Base-by-base conservation (phyloP, 2,797 vertebrate species). In the Molossus molossus region DNA sequence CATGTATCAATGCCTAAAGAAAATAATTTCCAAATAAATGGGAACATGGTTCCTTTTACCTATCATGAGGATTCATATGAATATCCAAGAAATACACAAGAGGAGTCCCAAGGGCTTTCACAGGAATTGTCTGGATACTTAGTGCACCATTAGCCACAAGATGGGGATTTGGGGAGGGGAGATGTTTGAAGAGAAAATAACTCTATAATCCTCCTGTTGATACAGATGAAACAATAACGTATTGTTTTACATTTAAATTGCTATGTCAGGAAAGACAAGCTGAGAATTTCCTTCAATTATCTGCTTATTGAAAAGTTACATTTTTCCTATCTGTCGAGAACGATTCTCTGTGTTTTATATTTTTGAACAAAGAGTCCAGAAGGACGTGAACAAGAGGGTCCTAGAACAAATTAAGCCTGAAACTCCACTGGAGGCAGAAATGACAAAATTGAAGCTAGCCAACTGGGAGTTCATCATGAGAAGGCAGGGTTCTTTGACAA, bases 1-100 rank as follows among this genome's bases (percentile, higher is more conserved):
- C 73, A 85, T 80, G 20, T 72, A 76, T 70, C 23, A 85, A 94
- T 80, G 48, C 23, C 94, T 69, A 20, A 89, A 89, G 33, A 85
- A 55, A 40, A 69, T 75, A 64, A 58, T 88, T 84, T 82, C 13
- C 23, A 11, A 72, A 93, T 9, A 83, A 93, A 90, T 91, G 27
- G 17, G n/a, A 17, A 72, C 15, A 48, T 1, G 58, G 12, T 90
- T 94, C 14, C 55, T 90, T 9, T 84, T 79, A 13, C 14, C 8
- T 91, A 33, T 58, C 69, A 72, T 48, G 9, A 84, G 10, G 33
- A 84, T 77, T 37, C 73, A 69, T 9, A 40, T n/a, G 3, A 6
- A n/a, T 65, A 79, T 73, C n/a, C 33, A 29, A 84, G 50, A 14
- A 40, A 4, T 73, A 84, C 53, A 25, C n/a, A 90, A 72, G 15